Base-by-base conservation (phyloP, 2,888 invertebrate species). In the Yponomeuta evonymella region DNA sequence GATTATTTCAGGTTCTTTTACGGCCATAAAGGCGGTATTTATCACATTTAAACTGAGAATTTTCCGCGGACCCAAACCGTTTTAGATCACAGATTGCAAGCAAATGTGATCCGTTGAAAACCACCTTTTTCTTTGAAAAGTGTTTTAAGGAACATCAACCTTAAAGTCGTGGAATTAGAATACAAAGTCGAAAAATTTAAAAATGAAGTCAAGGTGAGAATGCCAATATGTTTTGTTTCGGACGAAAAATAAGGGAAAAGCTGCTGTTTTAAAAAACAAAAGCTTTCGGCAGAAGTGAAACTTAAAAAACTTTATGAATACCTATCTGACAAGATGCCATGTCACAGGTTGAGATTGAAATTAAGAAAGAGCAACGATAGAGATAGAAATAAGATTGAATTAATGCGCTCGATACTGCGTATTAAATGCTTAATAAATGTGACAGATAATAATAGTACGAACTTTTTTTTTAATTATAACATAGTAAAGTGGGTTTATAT, bases 41-140 rank as follows among this genome's bases (percentile, higher is more conserved):
- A 65, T 65, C 65, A 65, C 65, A 65, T 65, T 58, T 65, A 29
- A 65, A 33, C 65, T 30, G 30, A 65, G 65, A 65, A 30, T 65
- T 65, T 65, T 65, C 33, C 65, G 51, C 51, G 65, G 29, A 77
- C 76, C 71, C 71, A 71, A 58, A 58, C 73, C 78, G 74, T 80
- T 78, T 79, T 77, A 65, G 85, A 85, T 84, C 79, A 77, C 77
- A 84, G 84, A 84, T 85, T 83, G 81, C 80, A 79, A 80, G 77
- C 78, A 81, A 83, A 78, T 78, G 80, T 78, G 81, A 79, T 80
- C 80, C 81, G 81, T 84, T 84, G 79, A 78, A 74, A 65, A 33
- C 30, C 29, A 65, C 33, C 65, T 29, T 29, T 29, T 65, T 33
- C 33, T 29, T 29, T 12, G 12, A 65, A 30, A 12, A 5, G 10